These are phyloP conservation scores for Darevskia mixta DNA, from an alignment of 2,797 vertebrate genomes.

Conservation along the genomic window DNA sequence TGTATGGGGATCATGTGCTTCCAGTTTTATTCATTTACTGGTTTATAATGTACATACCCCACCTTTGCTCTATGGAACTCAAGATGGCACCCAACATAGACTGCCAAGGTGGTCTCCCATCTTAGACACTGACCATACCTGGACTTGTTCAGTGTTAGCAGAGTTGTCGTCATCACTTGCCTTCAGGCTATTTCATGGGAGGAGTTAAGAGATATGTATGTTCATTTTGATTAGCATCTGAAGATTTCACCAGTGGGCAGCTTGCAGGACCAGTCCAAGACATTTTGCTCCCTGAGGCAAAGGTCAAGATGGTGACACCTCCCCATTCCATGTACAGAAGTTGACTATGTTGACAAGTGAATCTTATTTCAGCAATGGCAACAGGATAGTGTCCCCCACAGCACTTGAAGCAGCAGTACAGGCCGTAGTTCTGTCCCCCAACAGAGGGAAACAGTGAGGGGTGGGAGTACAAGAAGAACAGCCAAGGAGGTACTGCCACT, in stretches of 20 bases:
- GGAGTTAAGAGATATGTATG: background rate
- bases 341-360: too few relatives aligned
- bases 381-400: too few relatives aligned
- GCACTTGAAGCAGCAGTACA: too few relatives aligned
- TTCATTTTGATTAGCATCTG: background rate
- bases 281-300: too few relatives aligned
- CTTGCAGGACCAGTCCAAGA: too few relatives aligned
- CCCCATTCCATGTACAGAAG: too few relatives aligned
- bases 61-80: background rate
- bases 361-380: too few relatives aligned
- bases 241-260: background rate
- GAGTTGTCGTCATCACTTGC: background rate
- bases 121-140: background rate
- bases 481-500: too few relatives aligned
- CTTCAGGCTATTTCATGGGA: background rate
- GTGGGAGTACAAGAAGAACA: too few relatives aligned
- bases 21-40: background rate
- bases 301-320: too few relatives aligned
- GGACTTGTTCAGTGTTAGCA: background rate
- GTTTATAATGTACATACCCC: background rate
- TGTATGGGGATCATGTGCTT: background rate
- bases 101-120: background rate
- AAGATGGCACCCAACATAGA: background rate
- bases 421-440: too few relatives aligned
- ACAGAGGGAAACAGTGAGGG: too few relatives aligned